Conservation (phyloP, 2,888 invertebrate species). For the Stegana nigrithorax region DNA sequence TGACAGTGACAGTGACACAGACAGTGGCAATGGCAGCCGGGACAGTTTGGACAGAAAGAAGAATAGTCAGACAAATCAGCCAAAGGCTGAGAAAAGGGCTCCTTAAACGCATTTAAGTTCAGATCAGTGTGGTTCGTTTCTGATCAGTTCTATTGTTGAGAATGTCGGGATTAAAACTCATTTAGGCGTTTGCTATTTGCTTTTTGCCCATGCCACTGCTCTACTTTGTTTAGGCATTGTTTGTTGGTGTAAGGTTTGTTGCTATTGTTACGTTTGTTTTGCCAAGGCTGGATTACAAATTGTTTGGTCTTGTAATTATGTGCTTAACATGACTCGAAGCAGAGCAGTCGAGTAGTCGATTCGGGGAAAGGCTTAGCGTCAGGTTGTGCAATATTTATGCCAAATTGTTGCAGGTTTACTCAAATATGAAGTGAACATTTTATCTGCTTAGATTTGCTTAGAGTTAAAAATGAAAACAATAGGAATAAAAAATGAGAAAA, state of each 20-base stretch:
- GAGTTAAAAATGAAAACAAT: too few relatives aligned
- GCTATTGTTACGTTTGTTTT: too few relatives aligned
- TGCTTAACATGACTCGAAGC: background rate
- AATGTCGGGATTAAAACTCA: constrained; percentile 50
- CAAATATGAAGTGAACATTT: too few relatives aligned
- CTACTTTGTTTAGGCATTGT: constrained; percentile 39
- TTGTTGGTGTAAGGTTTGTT: constrained; percentile 19
- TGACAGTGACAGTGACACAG: too few relatives aligned
- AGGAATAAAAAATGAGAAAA: background rate
- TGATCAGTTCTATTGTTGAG: constrained; percentile 9
- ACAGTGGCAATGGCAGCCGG: too few relatives aligned
- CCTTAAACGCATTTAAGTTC: background rate
- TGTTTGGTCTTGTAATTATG: constrained; percentile 13
- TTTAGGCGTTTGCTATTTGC: constrained; percentile 8
- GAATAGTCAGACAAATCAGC: background rate
- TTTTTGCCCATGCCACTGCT: constrained; percentile 35
- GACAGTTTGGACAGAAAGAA: background rate
- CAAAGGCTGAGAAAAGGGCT: constrained; percentile 2
- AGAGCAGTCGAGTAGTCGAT: background rate
- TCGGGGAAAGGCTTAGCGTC: background rate
- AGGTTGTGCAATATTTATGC: constrained; percentile 2
- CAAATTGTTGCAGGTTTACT: background rate
- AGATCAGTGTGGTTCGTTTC: background rate
- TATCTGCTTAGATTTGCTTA: too few relatives aligned
- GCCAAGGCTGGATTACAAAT: background rate